Evolutionary conservation across 2,797 vertebrate species (phyloP).

Genomic region (Fundulus diaphanus): DNA sequence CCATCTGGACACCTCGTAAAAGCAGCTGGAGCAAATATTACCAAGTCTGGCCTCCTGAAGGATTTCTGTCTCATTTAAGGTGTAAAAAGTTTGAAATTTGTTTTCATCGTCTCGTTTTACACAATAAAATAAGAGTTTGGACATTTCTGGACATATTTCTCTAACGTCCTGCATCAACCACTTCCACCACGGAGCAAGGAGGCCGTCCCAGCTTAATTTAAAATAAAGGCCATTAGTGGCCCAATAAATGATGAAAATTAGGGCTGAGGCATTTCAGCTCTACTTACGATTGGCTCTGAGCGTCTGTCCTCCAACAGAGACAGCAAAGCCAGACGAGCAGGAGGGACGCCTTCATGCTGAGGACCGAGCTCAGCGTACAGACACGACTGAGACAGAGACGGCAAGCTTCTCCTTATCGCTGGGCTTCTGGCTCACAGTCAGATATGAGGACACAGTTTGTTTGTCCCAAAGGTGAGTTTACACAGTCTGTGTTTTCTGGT

Average conservation of each 20-base stretch:
- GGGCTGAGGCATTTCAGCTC: too few relatives aligned
- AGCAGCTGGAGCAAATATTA: too few relatives aligned
- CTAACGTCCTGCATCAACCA: not conserved
- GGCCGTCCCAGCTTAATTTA: not conserved
- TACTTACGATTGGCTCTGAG: slow-evolving; percentile 59
- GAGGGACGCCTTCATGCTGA: slow-evolving; percentile 58
- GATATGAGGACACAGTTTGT: not conserved
- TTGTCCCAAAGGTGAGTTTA: slow-evolving; percentile 56
- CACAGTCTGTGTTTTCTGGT: slow-evolving; percentile 47
- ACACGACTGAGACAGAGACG: not conserved
- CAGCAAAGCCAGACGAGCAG: slow-evolving; percentile 45
- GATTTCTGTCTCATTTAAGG: not conserved
- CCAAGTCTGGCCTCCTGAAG: too few relatives aligned
- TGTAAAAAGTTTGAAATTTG: not conserved
- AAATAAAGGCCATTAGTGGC: too few relatives aligned
- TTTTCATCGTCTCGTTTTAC: not conserved
- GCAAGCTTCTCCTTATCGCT: not conserved
- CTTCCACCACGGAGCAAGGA: not conserved
- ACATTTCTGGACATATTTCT: not conserved
- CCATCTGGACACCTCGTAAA: too few relatives aligned
- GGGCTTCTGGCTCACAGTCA: not conserved
- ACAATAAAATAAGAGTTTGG: not conserved
- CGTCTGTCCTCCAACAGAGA: slow-evolving; percentile 35
- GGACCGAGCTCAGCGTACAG: slow-evolving; percentile 4
- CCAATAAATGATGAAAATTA: too few relatives aligned